Evolutionary conservation across 1,140 invertebrate species (phyloP), one percentile per base, ranked within the genome.

Genomic region (Stegodyphus mimosarum): DNA sequence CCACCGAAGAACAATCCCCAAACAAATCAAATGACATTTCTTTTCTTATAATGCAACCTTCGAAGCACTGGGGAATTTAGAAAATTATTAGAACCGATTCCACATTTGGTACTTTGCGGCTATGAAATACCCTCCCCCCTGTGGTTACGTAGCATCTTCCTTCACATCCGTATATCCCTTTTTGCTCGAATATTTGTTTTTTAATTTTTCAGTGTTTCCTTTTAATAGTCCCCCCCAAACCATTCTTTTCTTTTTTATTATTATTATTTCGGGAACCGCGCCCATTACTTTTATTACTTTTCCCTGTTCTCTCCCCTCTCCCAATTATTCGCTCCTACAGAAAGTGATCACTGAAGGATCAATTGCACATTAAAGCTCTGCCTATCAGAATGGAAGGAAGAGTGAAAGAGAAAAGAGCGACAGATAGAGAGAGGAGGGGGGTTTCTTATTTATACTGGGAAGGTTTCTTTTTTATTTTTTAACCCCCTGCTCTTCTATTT

Each of bases 361-460:
- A 79, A 79, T 79, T 70, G 77, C 77, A 79, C 77, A 79, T 79
- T 79, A 79, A 79, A 79, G 77, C 50, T 33, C 15, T 69, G 77
- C 66, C 55, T 10, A 60, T 60, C 15, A 49, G 74, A 48, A 60
- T 33, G 33, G 49, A 33, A 9, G 66, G 51, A 50, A 75, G 75
- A 48, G 75, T 33, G 49, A 5, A 7, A 9, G 64, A 60, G 55
- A 60, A 60, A 60, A 60, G 55, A 60, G 15, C 55, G 55, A 60
- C 9, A 9, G 55, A 60, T 10, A 10, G 55, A 60, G 9, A 50
- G 63, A 33, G 17, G 50, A 51, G n/a, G 17, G 52, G 53, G 73
- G 55, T 33, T 33, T 77, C 67, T 77, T 77, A 77, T 77, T 77
- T 77, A 33, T 33, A 33, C 55, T 60, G 55, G 55, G 55, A 15